These are phyloP conservation scores for Scaptomyza reducta DNA, from an alignment of 2,888 invertebrate genomes.

Conservation along the genomic window DNA sequence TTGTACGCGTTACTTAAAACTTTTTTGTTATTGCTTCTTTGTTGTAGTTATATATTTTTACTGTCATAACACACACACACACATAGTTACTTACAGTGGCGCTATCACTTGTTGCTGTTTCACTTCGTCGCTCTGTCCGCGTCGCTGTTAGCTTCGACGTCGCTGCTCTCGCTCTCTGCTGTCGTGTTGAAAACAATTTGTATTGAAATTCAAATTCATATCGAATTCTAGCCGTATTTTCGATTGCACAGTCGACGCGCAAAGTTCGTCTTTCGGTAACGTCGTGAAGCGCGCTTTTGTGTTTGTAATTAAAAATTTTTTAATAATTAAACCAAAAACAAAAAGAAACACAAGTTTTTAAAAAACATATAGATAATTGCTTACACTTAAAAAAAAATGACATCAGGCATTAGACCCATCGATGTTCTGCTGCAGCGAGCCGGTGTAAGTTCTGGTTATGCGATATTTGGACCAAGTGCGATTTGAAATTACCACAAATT, in stretches of 20 bases:
- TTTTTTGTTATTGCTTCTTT: slow-evolving; percentile 16
- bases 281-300: slow-evolving; percentile 12
- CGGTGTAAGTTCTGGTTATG: slow-evolving; percentile 69
- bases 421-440: slow-evolving; percentile 83
- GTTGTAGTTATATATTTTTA: slow-evolving; percentile 27
- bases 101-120: slow-evolving; percentile 75
- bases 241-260: slow-evolving; percentile 72
- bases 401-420: slow-evolving; percentile 79
- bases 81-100: slow-evolving; percentile 1
- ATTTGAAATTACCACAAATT: slow-evolving; percentile 1
- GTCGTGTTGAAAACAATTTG: slow-evolving; percentile 61
- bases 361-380: slow-evolving; percentile 10
- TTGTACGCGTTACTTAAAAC: slow-evolving; percentile 30
- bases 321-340: slow-evolving; percentile 8
- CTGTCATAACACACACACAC: slow-evolving; percentile 27
- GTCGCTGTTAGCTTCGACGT: slow-evolving; percentile 32
- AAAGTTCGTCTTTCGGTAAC: slow-evolving; percentile 49
- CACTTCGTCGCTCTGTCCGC: slow-evolving; percentile 40
- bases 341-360: slow-evolving; percentile 34
- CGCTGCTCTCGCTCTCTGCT: slow-evolving; percentile 24
- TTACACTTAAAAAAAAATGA: slow-evolving; percentile 67
- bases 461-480: slow-evolving; percentile 67
- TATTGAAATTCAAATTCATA: slow-evolving; percentile 77
- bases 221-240: slow-evolving; percentile 70
- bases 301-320: neutral